Evolutionary conservation across 2,797 vertebrate genomes (phyloP).

Genomic region (Buceros bicornis): DNA sequence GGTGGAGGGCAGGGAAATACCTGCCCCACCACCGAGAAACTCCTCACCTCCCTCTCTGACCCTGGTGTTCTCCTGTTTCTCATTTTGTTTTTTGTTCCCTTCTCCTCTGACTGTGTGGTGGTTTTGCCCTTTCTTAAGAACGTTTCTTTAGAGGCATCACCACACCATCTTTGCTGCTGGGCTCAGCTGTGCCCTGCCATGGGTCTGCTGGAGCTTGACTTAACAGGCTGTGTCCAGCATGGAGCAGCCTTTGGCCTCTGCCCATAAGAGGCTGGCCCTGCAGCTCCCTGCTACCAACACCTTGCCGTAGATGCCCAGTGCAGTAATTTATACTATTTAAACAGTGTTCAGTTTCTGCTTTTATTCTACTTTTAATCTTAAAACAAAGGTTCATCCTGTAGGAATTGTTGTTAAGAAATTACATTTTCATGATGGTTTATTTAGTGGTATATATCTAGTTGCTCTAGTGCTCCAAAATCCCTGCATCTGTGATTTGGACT

Average conservation of each 20-base stretch:
- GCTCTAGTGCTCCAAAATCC: conserved; percentile 31
- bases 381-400: not conserved
- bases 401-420: not conserved
- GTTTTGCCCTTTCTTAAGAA: not conserved
- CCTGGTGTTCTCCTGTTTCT: not conserved
- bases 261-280: no score
- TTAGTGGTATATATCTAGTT: not conserved
- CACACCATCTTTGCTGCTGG: not conserved
- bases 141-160: not conserved
- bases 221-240: not conserved
- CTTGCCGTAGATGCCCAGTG: no score
- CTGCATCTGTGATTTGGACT: conserved; percentile 40
- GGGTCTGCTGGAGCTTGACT: not conserved
- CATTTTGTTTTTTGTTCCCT: not conserved
- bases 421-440: conserved; percentile 7
- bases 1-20: not conserved
- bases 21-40: accelerated
- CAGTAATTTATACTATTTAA: not conserved
- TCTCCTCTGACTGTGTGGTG: not conserved
- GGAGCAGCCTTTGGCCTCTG: not conserved
- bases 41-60: not conserved
- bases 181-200: not conserved
- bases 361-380: not conserved
- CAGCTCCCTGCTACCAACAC: not conserved
- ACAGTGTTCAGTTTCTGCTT: not conserved